Evolutionary conservation across 2,888 invertebrate genomes (phyloP).

Genomic region (Tanypteryx hageni): DNA sequence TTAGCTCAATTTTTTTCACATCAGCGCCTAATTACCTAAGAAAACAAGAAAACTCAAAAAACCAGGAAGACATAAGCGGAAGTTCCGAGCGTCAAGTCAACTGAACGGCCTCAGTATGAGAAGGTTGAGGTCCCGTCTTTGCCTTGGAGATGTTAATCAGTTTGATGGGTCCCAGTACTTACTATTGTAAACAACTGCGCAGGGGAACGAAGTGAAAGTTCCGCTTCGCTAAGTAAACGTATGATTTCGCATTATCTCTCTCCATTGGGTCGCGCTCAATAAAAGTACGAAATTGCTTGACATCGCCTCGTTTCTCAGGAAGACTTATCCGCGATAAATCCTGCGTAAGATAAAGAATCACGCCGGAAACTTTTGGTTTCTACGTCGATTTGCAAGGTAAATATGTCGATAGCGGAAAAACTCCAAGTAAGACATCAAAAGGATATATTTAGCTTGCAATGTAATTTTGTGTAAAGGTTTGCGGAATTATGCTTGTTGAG

Average conservation of each 20-base stretch:
- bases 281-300: neutral
- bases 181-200: neutral
- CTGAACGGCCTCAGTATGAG: neutral
- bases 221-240: neutral
- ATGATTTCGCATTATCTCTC: neutral
- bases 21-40: too few relatives aligned
- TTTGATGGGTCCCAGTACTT: neutral
- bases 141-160: slow-evolving; percentile 4
- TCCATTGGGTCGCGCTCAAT: neutral
- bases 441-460: too few relatives aligned
- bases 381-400: neutral
- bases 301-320: neutral
- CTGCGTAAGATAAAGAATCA: neutral
- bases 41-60: too few relatives aligned
- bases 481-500: too few relatives aligned
- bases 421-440: too few relatives aligned
- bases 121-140: neutral
- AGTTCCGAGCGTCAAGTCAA: neutral
- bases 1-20: too few relatives aligned
- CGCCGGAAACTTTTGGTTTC: neutral
- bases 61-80: too few relatives aligned
- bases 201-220: neutral
- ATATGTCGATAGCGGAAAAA: too few relatives aligned
- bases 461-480: too few relatives aligned
- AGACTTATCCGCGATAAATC: too few relatives aligned